Percentiles rank a stretch among this genome's conserved stretches.
Conservation (phyloP, 2,888 invertebrate species). For the Pristionchus fissidentatus region DNA sequence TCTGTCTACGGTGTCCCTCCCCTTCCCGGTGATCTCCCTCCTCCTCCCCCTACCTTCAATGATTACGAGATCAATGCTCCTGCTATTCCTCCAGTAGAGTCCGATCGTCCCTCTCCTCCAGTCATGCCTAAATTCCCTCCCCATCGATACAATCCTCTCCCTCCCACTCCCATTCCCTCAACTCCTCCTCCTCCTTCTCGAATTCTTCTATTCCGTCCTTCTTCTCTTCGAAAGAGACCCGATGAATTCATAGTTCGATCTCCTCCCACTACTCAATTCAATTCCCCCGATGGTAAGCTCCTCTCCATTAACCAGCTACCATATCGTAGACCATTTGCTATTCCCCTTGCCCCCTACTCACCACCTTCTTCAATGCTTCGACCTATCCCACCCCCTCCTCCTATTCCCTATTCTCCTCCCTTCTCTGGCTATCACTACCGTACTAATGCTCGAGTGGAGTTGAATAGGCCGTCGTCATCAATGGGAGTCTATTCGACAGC, state of each 20-base stretch:
- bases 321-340: constrained; percentile 14
- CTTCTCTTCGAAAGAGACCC: neutral
- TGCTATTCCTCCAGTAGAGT: neutral
- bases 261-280: neutral
- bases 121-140: constrained; percentile 24
- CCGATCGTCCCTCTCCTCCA: constrained; percentile 3
- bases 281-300: constrained; percentile 36
- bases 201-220: constrained; percentile 43
- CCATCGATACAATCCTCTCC: neutral
- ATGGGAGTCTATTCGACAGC: too few relatives aligned
- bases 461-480: neutral
- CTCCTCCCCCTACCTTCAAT: constrained; percentile 26
- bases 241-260: constrained; percentile 46
- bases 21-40: neutral
- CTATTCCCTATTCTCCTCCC: neutral
- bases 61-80: constrained; percentile 36
- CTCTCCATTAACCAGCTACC: neutral
- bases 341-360: constrained; percentile 1
- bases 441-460: constrained; percentile 17
- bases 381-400: neutral
- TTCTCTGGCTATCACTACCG: constrained; percentile 19
- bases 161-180: neutral
- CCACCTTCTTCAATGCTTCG: neutral
- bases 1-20: neutral
- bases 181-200: constrained; percentile 1